These are phyloP conservation scores for Pagetopsis macropterus DNA, from an alignment of 2,797 vertebrate species.

Conservation along the genomic window DNA sequence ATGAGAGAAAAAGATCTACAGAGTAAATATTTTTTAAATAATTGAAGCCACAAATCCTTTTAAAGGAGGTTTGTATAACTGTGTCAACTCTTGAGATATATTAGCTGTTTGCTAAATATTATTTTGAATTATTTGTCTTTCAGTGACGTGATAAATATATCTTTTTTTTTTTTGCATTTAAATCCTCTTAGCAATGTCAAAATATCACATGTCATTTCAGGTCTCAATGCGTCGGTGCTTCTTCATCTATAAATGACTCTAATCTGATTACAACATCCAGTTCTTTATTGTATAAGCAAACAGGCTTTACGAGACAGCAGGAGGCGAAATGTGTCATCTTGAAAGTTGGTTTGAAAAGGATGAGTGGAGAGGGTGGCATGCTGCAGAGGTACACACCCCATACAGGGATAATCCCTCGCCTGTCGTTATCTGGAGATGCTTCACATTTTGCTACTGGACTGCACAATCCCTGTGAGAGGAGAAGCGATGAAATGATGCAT, in stretches of 20 bases:
- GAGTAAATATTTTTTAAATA: background rate
- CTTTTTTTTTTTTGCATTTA: background rate
- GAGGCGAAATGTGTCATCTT: constrained; percentile 29
- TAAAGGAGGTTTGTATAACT: constrained; percentile 18
- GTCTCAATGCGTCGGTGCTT: constrained; percentile 1
- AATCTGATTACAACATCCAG: constrained; percentile 53
- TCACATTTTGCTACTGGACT: constrained; percentile 26
- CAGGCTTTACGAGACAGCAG: constrained; percentile 11
- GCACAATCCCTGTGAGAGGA: constrained; percentile 34
- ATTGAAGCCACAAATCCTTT: constrained; percentile 12
- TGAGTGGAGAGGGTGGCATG: background rate
- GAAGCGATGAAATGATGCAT: constrained; percentile 44
- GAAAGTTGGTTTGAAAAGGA: constrained; percentile 29
- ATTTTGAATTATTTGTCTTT: constrained; percentile 3
- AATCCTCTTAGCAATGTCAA: constrained; percentile 4
- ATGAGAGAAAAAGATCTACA: background rate
- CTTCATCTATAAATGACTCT: constrained; percentile 41
- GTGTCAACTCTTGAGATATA: constrained; percentile 5
- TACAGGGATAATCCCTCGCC: constrained; percentile 41
- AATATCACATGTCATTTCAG: constrained; percentile 24
- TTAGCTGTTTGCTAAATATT: background rate
- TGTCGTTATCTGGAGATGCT: constrained; percentile 39
- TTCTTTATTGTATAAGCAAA: constrained; percentile 35
- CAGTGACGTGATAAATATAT: constrained; percentile 25
- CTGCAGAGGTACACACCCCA: constrained; percentile 28